These are phyloP conservation scores for Siderastrea radians DNA, from an alignment of 92 coral and sea anemone genomes.

Conservation along the genomic window DNA sequence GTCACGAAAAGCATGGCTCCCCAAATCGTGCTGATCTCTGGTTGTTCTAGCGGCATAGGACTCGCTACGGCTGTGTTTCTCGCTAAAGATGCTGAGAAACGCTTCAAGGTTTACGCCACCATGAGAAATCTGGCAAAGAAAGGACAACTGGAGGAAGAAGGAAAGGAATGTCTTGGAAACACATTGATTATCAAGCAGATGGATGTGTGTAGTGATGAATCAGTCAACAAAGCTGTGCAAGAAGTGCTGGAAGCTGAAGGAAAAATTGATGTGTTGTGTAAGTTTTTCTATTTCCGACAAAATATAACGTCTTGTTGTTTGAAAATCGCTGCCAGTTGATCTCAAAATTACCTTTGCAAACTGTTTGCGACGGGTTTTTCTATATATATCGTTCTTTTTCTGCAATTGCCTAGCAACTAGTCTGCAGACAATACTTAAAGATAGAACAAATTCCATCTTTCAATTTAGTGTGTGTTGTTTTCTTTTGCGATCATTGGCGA, in stretches of 20 bases:
- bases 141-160: conserved; percentile 78
- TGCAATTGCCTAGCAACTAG: too few relatives aligned
- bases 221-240: conserved; percentile 76
- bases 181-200: conserved; percentile 78
- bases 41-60: conserved; percentile 95
- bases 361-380: conserved; percentile 57
- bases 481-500: too few relatives aligned
- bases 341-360: background rate
- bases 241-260: conserved; percentile 76
- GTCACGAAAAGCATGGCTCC: conserved; percentile 39
- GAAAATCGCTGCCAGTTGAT: background rate
- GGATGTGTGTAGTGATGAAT: conserved; percentile 91
- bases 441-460: too few relatives aligned
- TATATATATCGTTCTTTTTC: too few relatives aligned
- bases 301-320: background rate
- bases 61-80: conserved; percentile 87
- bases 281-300: background rate
- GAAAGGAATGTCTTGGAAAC: conserved; percentile 71
- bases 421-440: too few relatives aligned
- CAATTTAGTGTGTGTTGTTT: too few relatives aligned
- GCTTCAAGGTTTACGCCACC: conserved; percentile 94
- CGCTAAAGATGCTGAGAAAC: conserved; percentile 84
- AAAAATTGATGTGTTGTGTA: conserved; percentile 85
- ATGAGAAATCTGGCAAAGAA: conserved; percentile 92
- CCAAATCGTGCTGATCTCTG: conserved; percentile 89